Conservation (phyloP, 2,113 vertebrate genomes). For the Procavia capensis region DNA sequence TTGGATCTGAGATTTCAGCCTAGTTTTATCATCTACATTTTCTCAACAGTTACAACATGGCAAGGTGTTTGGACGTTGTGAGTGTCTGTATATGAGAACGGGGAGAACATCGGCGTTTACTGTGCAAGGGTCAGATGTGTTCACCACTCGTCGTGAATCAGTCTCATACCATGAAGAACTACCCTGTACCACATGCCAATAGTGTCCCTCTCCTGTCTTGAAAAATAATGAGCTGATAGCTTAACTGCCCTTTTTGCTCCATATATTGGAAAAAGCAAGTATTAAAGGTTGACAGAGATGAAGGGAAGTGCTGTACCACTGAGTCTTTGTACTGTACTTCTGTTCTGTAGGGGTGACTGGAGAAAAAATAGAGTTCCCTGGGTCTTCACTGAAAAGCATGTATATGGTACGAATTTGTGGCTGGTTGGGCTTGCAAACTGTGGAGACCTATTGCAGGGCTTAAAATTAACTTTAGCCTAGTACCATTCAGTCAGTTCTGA, state of each 20-base stretch:
- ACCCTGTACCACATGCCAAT: background rate
- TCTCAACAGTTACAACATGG: background rate
- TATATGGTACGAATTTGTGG: background rate
- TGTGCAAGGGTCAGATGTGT: background rate
- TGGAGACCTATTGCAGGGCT: background rate
- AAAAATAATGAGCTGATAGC: background rate
- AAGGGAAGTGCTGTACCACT: background rate
- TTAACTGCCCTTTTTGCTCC: background rate
- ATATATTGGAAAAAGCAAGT: background rate
- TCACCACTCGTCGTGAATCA: background rate
- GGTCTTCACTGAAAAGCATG: background rate
- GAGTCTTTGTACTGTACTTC: background rate
- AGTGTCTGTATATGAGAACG: background rate
- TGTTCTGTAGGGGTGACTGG: background rate
- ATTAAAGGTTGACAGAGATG: background rate
- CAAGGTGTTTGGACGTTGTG: background rate
- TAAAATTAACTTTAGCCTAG: background rate
- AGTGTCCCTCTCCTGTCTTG: background rate
- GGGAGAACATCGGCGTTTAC: background rate
- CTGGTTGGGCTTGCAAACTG: background rate
- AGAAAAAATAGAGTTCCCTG: background rate
- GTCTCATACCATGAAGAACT: background rate
- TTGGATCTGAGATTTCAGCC: background rate
- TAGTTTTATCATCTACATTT: background rate
- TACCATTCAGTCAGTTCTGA: no score